These are phyloP conservation scores for Samia ricini DNA, from an alignment of 1,140 invertebrate species.

Conservation along the genomic window DNA sequence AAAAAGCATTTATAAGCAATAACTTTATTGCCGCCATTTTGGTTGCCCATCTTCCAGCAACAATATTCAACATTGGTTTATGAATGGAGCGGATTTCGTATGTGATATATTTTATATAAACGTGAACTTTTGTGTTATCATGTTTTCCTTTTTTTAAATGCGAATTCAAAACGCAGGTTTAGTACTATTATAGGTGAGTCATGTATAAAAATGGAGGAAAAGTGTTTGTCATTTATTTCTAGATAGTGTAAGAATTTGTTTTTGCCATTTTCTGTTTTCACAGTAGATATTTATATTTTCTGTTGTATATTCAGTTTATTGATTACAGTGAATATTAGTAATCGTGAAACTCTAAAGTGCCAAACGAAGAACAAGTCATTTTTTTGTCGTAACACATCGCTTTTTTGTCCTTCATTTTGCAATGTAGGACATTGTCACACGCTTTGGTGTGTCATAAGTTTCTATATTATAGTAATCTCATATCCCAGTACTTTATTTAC, in stretches of 20 bases:
- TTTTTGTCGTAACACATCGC: no score
- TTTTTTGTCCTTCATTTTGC: no score
- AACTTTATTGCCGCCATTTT: conserved; percentile 27
- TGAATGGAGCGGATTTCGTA: conserved; percentile 17
- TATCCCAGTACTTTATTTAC: no score
- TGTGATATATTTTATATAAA: conserved; percentile 16
- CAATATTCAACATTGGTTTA: conserved; percentile 1
- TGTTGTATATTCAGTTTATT: no score
- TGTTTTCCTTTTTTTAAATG: conserved; percentile 16
- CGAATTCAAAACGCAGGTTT: conserved; percentile 5
- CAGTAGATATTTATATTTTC: not conserved
- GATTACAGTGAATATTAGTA: no score
- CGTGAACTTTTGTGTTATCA: conserved; percentile 28
- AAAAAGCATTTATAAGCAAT: no score
- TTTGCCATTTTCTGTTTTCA: not conserved
- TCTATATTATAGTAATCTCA: no score
- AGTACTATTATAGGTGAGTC: conserved; percentile 28
- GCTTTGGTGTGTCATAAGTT: no score
- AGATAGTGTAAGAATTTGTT: not conserved
- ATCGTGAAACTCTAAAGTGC: no score
- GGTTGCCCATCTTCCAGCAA: not conserved
- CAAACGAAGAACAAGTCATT: no score
- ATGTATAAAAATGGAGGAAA: not conserved
- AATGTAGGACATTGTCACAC: no score
- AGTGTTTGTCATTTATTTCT: not conserved